Percentiles rank a stretch among this genome's conserved stretches.
These are phyloP conservation scores for Halichondria panicea DNA, from an alignment of 37 sponge, comb jelly and placozoan species.

Conservation along the genomic window DNA sequence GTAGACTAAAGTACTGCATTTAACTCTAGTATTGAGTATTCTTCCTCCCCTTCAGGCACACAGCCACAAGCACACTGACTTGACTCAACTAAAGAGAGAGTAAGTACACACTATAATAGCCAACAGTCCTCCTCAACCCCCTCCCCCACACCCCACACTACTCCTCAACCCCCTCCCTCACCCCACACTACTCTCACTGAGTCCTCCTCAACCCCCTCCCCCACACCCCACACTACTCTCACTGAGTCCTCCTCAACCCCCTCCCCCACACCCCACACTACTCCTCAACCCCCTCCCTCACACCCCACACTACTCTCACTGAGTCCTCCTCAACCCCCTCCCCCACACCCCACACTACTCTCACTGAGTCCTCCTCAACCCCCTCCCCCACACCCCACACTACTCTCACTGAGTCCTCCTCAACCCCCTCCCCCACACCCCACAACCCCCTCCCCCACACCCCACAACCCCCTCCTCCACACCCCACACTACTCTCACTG, in stretches of 20 bases:
- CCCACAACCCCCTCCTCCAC: background rate
- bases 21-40: conserved; percentile 3
- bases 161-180: conserved; percentile 1
- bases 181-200: too few species aligned
- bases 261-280: background rate
- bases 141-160: background rate
- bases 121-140: background rate
- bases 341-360: too few species aligned
- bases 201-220: background rate
- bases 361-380: background rate
- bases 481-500: background rate
- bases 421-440: background rate
- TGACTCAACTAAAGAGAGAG: conserved; percentile 60
- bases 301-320: too few species aligned
- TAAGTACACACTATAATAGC: conserved; percentile 10
- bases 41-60: background rate
- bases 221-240: too few species aligned
- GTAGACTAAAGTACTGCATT: too few species aligned
- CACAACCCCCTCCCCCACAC: too few species aligned
- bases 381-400: background rate
- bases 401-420: too few species aligned
- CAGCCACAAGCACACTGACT: conserved; percentile 16
- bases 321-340: background rate
- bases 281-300: background rate
- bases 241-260: background rate